These are phyloP conservation scores for Matsumurasca onukii DNA, from an alignment of 1,140 invertebrate genomes.

Conservation along the genomic window DNA sequence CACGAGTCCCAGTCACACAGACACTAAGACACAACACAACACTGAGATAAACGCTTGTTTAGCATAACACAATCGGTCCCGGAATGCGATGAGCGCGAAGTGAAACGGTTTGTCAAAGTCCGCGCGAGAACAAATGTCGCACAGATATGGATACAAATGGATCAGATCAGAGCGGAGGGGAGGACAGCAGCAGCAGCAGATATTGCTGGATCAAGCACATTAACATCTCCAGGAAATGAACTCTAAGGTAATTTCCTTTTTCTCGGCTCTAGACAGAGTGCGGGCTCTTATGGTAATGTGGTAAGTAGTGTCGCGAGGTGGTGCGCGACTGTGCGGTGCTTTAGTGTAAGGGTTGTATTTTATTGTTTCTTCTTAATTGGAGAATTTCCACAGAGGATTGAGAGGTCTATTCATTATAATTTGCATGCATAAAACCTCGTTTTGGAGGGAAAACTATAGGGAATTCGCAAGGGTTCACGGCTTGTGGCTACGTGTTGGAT, in stretches of 20 bases:
- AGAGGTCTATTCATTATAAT: too few relatives aligned
- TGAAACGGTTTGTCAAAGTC: conserved; percentile 13
- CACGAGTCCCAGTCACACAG: too few relatives aligned
- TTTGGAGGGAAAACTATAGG: too few relatives aligned
- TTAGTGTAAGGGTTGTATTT: too few relatives aligned
- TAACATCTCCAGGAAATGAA: conserved; percentile 34
- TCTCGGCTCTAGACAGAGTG: background rate
- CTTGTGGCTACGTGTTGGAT: too few relatives aligned
- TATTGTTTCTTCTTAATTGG: too few relatives aligned
- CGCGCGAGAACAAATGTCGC: conserved; percentile 2
- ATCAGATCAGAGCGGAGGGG: conserved; percentile 13
- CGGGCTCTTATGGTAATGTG: conserved; percentile 29
- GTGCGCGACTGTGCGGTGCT: too few relatives aligned
- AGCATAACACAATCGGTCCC: background rate
- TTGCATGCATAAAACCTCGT: too few relatives aligned
- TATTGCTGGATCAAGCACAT: conserved; percentile 31
- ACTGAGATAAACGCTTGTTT: too few relatives aligned
- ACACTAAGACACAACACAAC: too few relatives aligned
- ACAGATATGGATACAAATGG: conserved; percentile 33
- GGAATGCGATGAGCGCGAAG: background rate
- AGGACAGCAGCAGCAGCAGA: background rate
- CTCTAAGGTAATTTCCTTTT: conserved; percentile 31
- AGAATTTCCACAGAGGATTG: too few relatives aligned
- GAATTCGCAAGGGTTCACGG: too few relatives aligned
- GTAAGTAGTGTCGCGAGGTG: conserved; percentile 7